phyloP scores from a whole-genome alignment of 35 echinoderm and acorn worm genomes.

The Amphiura filiformis region DNA sequence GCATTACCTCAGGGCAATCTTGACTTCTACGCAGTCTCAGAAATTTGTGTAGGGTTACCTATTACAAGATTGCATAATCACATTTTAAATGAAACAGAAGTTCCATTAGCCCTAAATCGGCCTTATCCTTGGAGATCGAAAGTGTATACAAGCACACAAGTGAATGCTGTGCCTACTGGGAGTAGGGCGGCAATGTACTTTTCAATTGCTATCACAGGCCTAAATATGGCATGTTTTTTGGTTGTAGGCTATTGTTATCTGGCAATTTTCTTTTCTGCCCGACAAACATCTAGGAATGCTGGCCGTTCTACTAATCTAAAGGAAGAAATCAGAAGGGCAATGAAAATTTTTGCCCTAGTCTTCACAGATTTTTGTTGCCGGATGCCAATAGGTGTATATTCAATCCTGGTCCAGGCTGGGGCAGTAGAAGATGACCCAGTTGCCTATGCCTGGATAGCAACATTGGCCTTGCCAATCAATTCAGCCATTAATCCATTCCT shows the following conservation, averaged over 20 bases:
- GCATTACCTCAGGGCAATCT: neutral
- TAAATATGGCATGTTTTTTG: slow-evolving; percentile 8
- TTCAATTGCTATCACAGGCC: neutral
- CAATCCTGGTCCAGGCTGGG: neutral
- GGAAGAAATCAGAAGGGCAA: neutral
- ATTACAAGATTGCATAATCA: neutral
- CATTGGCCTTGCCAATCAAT: neutral
- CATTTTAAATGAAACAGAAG: neutral
- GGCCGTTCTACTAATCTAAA: neutral
- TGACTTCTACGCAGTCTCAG: slow-evolving; percentile 43
- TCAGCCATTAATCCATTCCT: neutral
- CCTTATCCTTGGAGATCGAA: neutral
- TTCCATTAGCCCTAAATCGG: neutral
- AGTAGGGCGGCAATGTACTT: neutral
- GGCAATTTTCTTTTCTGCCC: slow-evolving; percentile 23
- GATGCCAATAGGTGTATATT: neutral
- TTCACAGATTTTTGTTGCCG: neutral
- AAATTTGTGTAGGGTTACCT: slow-evolving; percentile 2
- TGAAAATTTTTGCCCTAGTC: neutral
- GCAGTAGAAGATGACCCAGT: neutral
- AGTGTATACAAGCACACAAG: neutral
- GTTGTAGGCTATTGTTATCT: slow-evolving; percentile 35
- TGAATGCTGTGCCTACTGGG: neutral
- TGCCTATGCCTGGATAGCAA: neutral
- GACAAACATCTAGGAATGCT: slow-evolving; percentile 1